These are phyloP conservation scores for Datnioides undecimradiatus DNA, from an alignment of 2,113 vertebrate genomes.

Conservation along the genomic window DNA sequence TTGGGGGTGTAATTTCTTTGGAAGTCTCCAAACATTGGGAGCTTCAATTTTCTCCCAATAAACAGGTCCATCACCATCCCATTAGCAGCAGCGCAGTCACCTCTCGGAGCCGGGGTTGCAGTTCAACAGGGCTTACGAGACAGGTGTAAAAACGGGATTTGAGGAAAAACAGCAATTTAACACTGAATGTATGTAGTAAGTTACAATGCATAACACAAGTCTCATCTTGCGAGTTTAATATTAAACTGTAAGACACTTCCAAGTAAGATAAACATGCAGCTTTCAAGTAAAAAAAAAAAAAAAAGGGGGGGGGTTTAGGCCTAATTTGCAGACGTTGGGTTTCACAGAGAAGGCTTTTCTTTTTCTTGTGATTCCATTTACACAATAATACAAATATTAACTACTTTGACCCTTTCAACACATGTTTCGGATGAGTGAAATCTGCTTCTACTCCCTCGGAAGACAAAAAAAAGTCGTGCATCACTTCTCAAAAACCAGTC, in stretches of 20 bases:
- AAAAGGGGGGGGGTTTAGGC: too few species aligned
- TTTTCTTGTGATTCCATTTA: background rate
- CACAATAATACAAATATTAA: background rate
- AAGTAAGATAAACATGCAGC: background rate
- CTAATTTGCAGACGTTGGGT: background rate
- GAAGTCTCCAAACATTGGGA: conserved; percentile 66
- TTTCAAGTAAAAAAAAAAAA: too few species aligned
- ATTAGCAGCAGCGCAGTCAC: conserved; percentile 51
- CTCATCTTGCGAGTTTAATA: background rate
- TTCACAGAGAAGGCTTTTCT: background rate
- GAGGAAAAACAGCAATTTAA: too few species aligned
- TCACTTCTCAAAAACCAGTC: background rate
- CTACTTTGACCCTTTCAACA: background rate
- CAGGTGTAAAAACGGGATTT: background rate
- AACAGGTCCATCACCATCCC: conserved; percentile 60
- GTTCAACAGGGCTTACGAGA: conserved; percentile 42
- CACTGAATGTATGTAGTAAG: background rate
- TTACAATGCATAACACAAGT: too few species aligned
- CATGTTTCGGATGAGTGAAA: background rate
- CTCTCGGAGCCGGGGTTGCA: conserved; percentile 29
- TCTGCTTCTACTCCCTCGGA: background rate
- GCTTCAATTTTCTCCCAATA: conserved; percentile 64
- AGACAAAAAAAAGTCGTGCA: conserved; percentile 9
- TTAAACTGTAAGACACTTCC: background rate
- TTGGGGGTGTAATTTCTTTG: conserved; percentile 67